Evolutionary conservation across 2,888 invertebrate genomes (phyloP), one percentile per base, ranked within the genome.

Genomic region (Hydrotaea cyrtoneurina): DNA sequence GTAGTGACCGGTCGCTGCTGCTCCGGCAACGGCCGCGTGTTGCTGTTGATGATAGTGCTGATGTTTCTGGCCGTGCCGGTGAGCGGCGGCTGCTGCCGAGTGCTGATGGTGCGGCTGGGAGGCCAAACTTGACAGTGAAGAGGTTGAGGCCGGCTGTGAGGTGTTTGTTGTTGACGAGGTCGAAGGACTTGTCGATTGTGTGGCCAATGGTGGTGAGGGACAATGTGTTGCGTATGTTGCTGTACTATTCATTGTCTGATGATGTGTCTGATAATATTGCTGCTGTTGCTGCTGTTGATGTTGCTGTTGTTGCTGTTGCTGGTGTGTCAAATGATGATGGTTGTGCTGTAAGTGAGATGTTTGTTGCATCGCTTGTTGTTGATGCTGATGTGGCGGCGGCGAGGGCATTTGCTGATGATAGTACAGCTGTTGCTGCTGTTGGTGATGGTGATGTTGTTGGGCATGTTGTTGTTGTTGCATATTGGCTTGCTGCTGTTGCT

Each of bases 401-500:
- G 85, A 77, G 66, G 86, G 79, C 79, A 86, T 86, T 93, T 93
- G 91, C 92, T 92, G 93, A 93, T 93, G 92, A 92, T 91, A 91
- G 92, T 93, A 87, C 83, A 92, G 92, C 91, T 93, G 92, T 92
- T 93, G 86, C 69, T 87, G 64, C 77, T 82, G 59, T 21, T 78
- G 81, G 1, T 88, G 88, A 1, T 87, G 53, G 39, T 74, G 69
- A 17, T 82, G 77, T 46, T 84, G 86, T 39, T 86, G 87, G 0
- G 93, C 93, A 88, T 93, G 93, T 89, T 93, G 93, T 88, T 93
- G 89, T 55, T 90, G 89, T 69, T 93, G 87, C 89, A 92, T 92
- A 90, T 92, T 92, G 89, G 92, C 93, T 90, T 93, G 93, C 89
- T 93, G 93, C 90, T 92, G 92, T 89, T 93, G 93, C 88, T 87